Evolutionary conservation across 2,888 invertebrate genomes (phyloP).

Genomic region (Lasiommata megera): DNA sequence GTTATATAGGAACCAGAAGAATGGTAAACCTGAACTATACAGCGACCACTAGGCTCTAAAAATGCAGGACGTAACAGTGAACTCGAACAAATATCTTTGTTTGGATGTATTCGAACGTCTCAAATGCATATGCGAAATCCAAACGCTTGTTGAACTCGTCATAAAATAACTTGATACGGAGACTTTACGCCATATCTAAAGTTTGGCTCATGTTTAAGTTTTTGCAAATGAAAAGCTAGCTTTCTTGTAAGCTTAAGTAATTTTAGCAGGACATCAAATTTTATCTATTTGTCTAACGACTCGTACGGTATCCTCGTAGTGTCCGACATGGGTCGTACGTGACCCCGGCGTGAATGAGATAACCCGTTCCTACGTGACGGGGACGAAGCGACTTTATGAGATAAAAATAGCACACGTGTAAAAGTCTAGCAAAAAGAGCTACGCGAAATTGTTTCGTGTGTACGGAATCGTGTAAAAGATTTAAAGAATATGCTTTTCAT

Average conservation of each 20-base stretch:
- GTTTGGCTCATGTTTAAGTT: too few species aligned
- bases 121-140: too few species aligned
- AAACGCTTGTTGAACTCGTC: too few species aligned
- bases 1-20: too few species aligned
- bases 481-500: neutral
- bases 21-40: too few species aligned
- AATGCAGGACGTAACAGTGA: too few species aligned
- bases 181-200: too few species aligned
- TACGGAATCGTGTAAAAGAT: neutral
- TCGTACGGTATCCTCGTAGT: slow-evolving; percentile 33
- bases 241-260: slow-evolving; percentile 11
- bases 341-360: slow-evolving; percentile 36
- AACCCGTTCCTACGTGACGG: slow-evolving; percentile 45
- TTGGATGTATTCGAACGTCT: too few species aligned
- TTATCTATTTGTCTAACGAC: slow-evolving; percentile 25
- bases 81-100: too few species aligned
- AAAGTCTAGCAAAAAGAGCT: slow-evolving; percentile 12
- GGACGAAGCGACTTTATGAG: slow-evolving; percentile 37
- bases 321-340: slow-evolving; percentile 35
- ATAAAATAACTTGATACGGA: too few species aligned
- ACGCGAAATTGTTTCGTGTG: neutral
- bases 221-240: neutral
- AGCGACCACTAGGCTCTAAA: too few species aligned
- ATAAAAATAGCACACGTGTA: slow-evolving; percentile 41
- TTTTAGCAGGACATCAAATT: slow-evolving; percentile 26